Evolutionary conservation across 2,888 invertebrate species (phyloP), one percentile per base, ranked within the genome.

Genomic region (Synanthedon tipuliformis): DNA sequence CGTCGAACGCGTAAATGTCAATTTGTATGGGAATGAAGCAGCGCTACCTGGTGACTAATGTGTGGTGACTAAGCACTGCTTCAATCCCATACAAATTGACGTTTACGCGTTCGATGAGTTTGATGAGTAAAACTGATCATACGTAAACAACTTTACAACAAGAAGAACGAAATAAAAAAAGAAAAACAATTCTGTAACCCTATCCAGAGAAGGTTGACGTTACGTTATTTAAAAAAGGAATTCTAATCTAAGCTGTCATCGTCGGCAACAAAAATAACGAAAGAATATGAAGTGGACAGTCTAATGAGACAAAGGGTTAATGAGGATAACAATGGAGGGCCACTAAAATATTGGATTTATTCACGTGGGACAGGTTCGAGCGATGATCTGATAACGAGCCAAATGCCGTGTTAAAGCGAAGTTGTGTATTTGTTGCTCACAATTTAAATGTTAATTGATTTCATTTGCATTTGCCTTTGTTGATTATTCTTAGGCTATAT

Each of bases 281-380:
- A 34, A 66, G 77, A 77, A 83, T 83, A 80, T 83, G 81, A 81
- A 81, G 75, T 61, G 68, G 55, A 63, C 64, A 72, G 65, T 75
- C 80, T 86, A 87, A 87, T 87, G 86, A 85, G 83, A 86, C 86
- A 86, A 85, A 86, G 76, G 77, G 80, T 83, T 86, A 86, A 87
- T 84, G 86, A 85, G 81, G 64, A 77, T 74, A 82, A 86, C 86
- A 87, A 87, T 86, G 77, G 81, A 59, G 63, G 68, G 63, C 70
- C 75, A 75, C 73, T 86, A 85, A 86, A 86, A 75, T 84, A 80
- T 80, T 75, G 82, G 80, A 81, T 87, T 86, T 87, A 87, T 86
- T 75, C 72, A 77, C 77, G 70, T 68, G 71, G 71, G 81, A 76
- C 81, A 68, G 77, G 64, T 62, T 60, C 65, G 52, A 65, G 60